Evolutionary conservation across 2,888 invertebrate genomes (phyloP), one percentile per base, ranked within the genome.

Genomic region (Trileptium ribeirensis): DNA sequence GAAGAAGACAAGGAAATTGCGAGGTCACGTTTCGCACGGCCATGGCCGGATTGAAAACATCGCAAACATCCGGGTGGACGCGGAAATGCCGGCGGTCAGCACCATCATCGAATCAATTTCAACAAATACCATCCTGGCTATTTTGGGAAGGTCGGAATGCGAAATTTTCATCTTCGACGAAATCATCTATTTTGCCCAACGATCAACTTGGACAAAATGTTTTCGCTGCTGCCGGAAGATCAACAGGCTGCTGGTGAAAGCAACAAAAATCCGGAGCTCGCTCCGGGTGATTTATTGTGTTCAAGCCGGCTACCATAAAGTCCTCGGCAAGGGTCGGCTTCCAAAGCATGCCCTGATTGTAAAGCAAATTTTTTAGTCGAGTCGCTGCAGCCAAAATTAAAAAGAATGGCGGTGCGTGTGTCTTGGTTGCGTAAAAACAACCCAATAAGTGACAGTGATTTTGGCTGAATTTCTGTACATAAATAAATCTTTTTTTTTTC

Each of bases 51-150:
- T 99, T 89, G 96, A 84, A 99, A 99, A 91, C 99, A 99, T 91
- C 94, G 99, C 89, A 99, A 99, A 92, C 99, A 99, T 92, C 98
- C 99, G 89, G 99, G 99, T 90, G 99, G 99, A 93, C 95, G 99
- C 89, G 99, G 74, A 94, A 99, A 99, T 90, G 98, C 98, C 90
- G 99, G 99, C 93, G 99, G 99, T 89, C 94, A 95, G 92, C 98
- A 98, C 91, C 99, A 99, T 89, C 99, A 99, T 90, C 93, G 99
- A 90, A 99, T 99, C 88, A 98, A 99, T 92, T 98, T 96, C 90
- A 99, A 99, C 91, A 99, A 99, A 92, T 99, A 99, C 92, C 97
- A 97, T 93, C 99, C 99, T 84, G 99, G 99, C 88, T 99, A 99
- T 91, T 99, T 99, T 89, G 99, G 99, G 90, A 99, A 99, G 93